Conservation (phyloP, 1,140 invertebrate species). For the Apis dorsata region DNA sequence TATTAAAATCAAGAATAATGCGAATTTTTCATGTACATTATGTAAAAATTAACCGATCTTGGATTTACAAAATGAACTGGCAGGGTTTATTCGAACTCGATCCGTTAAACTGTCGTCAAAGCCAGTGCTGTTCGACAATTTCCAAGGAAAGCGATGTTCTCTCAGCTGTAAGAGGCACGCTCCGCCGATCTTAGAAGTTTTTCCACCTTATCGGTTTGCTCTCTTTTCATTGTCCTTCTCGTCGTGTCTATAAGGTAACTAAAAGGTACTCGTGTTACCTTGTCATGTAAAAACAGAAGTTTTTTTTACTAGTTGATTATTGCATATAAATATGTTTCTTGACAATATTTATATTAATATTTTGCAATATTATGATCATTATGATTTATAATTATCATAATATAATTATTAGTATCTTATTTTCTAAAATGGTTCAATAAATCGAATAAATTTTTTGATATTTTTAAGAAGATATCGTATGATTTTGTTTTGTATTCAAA, state of each 20-base stretch:
- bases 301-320: background rate
- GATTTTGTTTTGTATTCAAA: too few species aligned
- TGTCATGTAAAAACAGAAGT: slow-evolving; percentile 22
- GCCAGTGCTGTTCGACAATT: slow-evolving; percentile 6
- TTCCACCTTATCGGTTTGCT: slow-evolving; percentile 55
- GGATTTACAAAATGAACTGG: background rate
- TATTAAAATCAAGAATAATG: too few species aligned
- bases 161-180: slow-evolving; percentile 44
- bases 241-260: slow-evolving; percentile 8
- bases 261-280: background rate
- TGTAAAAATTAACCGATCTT: background rate
- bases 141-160: slow-evolving; percentile 40
- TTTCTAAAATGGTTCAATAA: too few species aligned
- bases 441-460: too few species aligned
- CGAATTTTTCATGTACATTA: too few species aligned
- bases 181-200: slow-evolving; percentile 51
- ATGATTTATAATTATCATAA: too few species aligned
- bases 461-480: too few species aligned
- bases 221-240: slow-evolving; percentile 41
- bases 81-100: background rate
- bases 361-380: too few species aligned
- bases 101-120: slow-evolving; percentile 4
- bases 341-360: too few species aligned
- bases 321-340: background rate
- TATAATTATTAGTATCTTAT: too few species aligned